Conservation (phyloP, 2,888 invertebrate species). For the Terebella lapidaria region DNA sequence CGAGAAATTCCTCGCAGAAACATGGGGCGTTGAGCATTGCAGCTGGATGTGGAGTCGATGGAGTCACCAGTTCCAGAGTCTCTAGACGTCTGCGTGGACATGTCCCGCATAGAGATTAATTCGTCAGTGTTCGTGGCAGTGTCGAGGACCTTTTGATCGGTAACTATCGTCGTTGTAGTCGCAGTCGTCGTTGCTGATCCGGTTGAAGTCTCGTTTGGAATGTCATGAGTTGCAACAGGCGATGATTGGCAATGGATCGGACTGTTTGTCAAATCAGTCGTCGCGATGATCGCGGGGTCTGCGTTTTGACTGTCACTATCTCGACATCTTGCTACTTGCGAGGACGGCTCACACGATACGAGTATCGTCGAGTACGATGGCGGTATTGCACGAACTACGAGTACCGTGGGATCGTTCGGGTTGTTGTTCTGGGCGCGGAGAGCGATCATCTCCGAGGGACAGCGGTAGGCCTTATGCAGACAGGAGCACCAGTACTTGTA, state of each 20-base stretch:
- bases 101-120: background rate
- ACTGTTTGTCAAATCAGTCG: background rate
- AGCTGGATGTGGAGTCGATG: background rate
- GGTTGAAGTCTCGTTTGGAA: background rate
- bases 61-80: background rate
- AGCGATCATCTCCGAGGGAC: constrained; percentile 6
- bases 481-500: constrained; percentile 26
- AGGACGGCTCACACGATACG: constrained; percentile 7
- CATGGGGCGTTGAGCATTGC: background rate
- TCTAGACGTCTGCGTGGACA: background rate
- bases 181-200: background rate
- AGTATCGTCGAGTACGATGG: constrained; percentile 17
- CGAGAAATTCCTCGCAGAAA: too few relatives aligned
- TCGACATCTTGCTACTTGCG: background rate
- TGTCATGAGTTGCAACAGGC: background rate
- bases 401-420: constrained; percentile 16
- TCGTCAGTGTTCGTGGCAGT: background rate
- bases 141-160: background rate
- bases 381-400: constrained; percentile 18
- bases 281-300: background rate
- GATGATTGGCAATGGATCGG: background rate
- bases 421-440: constrained; percentile 10
- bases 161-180: too few relatives aligned
- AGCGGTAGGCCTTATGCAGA: constrained; percentile 10
- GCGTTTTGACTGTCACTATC: background rate